Conservation (phyloP, 2,113 vertebrate species). For the Protomyctophum bolini region DNA sequence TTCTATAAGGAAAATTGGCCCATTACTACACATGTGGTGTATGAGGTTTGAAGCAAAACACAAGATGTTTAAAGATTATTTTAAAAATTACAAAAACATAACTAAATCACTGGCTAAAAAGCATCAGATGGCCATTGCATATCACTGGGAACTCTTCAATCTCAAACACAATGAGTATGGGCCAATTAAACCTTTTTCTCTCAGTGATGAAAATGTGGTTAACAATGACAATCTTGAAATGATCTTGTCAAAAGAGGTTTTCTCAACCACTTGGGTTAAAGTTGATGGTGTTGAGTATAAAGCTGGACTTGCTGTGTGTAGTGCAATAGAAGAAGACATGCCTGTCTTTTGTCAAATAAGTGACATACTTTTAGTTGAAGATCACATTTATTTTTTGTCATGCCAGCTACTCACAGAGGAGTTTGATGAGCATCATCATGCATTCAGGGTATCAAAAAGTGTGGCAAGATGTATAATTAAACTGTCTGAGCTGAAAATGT, state of each 20-base stretch:
- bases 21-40: too few species aligned
- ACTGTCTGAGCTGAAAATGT: too few species aligned
- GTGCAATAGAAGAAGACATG: slow-evolving; percentile 13
- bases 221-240: slow-evolving; percentile 22
- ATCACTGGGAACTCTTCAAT: slow-evolving; percentile 15
- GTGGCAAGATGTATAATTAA: too few species aligned
- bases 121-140: slow-evolving; percentile 13
- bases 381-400: slow-evolving; percentile 12
- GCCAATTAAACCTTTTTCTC: slow-evolving; percentile 12
- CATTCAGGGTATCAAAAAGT: slow-evolving; percentile 13
- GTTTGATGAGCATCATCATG: slow-evolving; percentile 27
- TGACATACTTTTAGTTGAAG: too few species aligned
- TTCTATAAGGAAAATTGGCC: too few species aligned
- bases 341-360: too few species aligned
- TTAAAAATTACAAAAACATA: slow-evolving; percentile 16
- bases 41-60: slow-evolving; percentile 20
- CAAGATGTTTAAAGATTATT: slow-evolving; percentile 12
- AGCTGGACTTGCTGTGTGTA: slow-evolving; percentile 23
- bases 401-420: slow-evolving; percentile 17
- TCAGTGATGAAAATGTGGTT: slow-evolving; percentile 24
- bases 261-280: slow-evolving; percentile 20
- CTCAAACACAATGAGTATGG: slow-evolving; percentile 25
- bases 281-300: slow-evolving; percentile 29
- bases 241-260: too few species aligned
- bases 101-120: slow-evolving; percentile 3